Evolutionary conservation across 2,797 vertebrate genomes (phyloP).

Genomic region (Gymnothorax javanicus): DNA sequence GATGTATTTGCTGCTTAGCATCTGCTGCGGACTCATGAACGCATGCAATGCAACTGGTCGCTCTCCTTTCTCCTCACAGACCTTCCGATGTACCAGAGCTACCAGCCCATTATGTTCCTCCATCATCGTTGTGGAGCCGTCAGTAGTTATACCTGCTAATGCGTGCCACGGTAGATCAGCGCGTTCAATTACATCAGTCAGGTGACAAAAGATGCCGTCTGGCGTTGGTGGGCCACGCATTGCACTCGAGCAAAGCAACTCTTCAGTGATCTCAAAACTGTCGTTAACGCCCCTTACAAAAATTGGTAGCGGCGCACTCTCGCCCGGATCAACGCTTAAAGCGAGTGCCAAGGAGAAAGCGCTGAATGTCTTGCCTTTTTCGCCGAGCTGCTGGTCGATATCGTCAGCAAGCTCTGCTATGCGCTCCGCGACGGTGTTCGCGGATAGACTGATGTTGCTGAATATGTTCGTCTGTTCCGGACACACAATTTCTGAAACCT

Average conservation of each 20-base stretch:
- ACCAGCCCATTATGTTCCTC: constrained; percentile 53
- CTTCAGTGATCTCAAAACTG: constrained; percentile 46
- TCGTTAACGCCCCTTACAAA: constrained; percentile 9
- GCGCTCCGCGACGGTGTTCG: constrained; percentile 17
- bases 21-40: constrained; percentile 48
- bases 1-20: constrained; percentile 39
- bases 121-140: constrained; percentile 48
- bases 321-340: neutral
- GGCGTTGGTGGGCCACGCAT: constrained; percentile 38
- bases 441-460: constrained; percentile 15
- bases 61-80: constrained; percentile 45
- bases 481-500: constrained; percentile 25
- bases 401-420: constrained; percentile 19
- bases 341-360: constrained; percentile 20
- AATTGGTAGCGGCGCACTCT: neutral
- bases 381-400: constrained; percentile 10
- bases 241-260: constrained; percentile 52
- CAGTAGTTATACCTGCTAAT: constrained; percentile 31
- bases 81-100: constrained; percentile 49
- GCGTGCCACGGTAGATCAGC: constrained; percentile 21
- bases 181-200: constrained; percentile 13
- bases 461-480: constrained; percentile 1
- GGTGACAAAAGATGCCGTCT: constrained; percentile 35
- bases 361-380: constrained; percentile 11
- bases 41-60: constrained; percentile 40